Evolutionary conservation across 2,797 vertebrate species (phyloP).

Genomic region (Channallabes apus): DNA sequence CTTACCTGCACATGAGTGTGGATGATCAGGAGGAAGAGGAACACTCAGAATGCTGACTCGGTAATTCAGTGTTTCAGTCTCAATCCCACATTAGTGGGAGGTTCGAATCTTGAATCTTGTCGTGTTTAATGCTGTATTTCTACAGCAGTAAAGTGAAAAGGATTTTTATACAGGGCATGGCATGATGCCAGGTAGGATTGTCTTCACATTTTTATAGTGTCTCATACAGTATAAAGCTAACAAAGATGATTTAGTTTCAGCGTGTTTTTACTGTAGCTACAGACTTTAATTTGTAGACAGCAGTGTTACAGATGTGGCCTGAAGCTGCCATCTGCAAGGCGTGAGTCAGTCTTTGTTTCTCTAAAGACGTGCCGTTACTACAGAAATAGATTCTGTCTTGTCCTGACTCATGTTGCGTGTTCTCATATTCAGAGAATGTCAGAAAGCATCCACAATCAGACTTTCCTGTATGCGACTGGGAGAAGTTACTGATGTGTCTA

Average conservation of each 20-base stretch:
- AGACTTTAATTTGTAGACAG: too few relatives aligned
- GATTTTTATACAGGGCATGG: not conserved
- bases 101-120: not conserved
- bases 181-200: not conserved
- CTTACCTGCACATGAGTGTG: not conserved
- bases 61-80: not conserved
- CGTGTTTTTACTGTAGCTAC: not conserved
- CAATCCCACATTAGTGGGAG: not conserved
- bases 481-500: not conserved
- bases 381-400: not conserved
- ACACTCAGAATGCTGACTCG: not conserved
- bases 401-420: not conserved
- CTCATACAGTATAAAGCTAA: not conserved
- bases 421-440: not conserved
- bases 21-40: not conserved
- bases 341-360: not conserved
- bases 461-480: not conserved
- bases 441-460: not conserved
- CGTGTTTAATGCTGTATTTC: not conserved
- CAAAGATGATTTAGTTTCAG: not conserved
- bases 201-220: not conserved
- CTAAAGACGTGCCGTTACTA: not conserved
- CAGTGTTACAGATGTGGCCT: not conserved
- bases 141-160: not conserved
- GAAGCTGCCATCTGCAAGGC: not conserved